These are phyloP conservation scores for Meleagris gallopavo DNA, from an alignment of 2,113 vertebrate genomes.

Conservation along the genomic window DNA sequence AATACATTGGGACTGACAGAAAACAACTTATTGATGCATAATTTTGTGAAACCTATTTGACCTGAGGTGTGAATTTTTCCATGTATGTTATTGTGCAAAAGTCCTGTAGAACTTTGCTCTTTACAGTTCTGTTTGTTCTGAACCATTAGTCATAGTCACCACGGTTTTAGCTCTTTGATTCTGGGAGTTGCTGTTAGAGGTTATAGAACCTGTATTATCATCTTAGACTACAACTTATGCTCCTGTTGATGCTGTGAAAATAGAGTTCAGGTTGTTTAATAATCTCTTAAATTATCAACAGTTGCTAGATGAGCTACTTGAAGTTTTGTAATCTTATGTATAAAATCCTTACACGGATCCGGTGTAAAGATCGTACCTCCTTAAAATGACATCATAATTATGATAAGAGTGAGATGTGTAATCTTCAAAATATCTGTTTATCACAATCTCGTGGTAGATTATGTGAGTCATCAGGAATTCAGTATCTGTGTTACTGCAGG, in stretches of 20 bases:
- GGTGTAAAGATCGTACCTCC: background rate
- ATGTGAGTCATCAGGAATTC: background rate
- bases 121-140: background rate
- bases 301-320: background rate
- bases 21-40: background rate
- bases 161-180: background rate
- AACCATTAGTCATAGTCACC: background rate
- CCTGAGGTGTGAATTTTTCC: background rate
- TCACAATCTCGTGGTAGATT: background rate
- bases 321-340: background rate
- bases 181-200: background rate
- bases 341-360: background rate
- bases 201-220: background rate
- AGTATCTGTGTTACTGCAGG: background rate
- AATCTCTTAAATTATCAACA: background rate
- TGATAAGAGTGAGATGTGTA: background rate
- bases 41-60: background rate
- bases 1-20: background rate
- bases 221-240: background rate
- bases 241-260: background rate
- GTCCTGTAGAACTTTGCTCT: background rate
- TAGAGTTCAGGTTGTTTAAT: background rate
- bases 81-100: background rate
- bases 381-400: background rate
- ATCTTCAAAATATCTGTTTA: background rate